Percentiles rank a stretch among this genome's conserved stretches.
phyloP scores from a whole-genome alignment of 2,113 vertebrate genomes.

The Petroica traversi region DNA sequence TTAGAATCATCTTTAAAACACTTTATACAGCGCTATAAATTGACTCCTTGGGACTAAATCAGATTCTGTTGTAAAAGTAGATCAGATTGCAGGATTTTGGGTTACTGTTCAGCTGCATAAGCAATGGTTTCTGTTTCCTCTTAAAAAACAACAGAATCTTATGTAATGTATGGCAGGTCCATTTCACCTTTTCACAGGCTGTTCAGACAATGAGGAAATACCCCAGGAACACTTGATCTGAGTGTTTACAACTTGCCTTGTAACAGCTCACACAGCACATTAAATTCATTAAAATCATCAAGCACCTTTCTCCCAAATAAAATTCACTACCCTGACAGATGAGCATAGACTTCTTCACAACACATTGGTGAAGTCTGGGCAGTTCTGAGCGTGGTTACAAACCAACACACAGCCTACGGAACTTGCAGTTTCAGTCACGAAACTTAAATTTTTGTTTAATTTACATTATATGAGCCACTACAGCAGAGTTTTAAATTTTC shows the following conservation, averaged over 20 bases:
- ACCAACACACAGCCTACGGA: background rate
- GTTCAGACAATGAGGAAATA: background rate
- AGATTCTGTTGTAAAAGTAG: too few relatives aligned
- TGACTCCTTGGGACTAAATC: background rate
- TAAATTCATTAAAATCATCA: background rate
- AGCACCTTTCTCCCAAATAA: background rate
- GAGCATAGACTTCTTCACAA: background rate
- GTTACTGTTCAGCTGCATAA: too few relatives aligned
- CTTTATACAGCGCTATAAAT: background rate
- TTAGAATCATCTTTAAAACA: background rate
- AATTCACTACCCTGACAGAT: background rate
- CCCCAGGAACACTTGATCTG: background rate
- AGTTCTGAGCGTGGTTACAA: background rate
- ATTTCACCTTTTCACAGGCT: background rate
- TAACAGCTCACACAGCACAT: background rate
- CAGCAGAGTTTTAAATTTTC: background rate
- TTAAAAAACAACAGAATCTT: too few relatives aligned
- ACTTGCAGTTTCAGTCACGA: background rate
- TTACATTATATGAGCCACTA: background rate
- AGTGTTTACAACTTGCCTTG: background rate
- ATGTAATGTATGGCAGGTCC: background rate
- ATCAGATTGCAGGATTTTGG: too few relatives aligned
- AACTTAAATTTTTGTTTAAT: background rate
- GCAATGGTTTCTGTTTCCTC: too few relatives aligned
- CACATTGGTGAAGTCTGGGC: accelerated